A percentile compares a stretch with the other conserved stretches of the same genome.
Evolutionary conservation across 2,113 vertebrate species (phyloP).

Genomic region (Anser brachyrhynchus): DNA sequence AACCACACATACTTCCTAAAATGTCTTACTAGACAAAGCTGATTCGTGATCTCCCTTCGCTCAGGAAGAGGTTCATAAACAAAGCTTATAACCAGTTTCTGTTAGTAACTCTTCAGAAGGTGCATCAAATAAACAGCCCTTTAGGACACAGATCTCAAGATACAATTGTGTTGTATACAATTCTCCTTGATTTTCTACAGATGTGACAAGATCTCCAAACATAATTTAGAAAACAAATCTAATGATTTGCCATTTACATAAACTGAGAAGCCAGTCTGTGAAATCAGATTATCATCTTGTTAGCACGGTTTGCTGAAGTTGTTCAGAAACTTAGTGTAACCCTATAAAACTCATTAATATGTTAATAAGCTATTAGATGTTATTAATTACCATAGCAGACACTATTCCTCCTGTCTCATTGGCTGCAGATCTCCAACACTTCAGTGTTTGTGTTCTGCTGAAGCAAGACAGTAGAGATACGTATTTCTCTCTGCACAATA

Average conservation of each 20-base stretch:
- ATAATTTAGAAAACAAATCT: background rate
- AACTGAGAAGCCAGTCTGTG: background rate
- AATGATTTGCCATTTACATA: background rate
- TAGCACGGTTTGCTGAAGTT: background rate
- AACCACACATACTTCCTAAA: background rate
- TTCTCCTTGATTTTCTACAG: background rate
- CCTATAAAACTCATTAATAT: background rate
- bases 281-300: background rate
- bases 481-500: background rate
- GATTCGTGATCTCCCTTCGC: background rate
- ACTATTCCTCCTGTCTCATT: background rate
- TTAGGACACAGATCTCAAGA: background rate
- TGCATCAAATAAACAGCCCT: background rate
- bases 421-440: background rate
- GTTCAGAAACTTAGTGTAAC: background rate
- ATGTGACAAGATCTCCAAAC: background rate
- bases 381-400: background rate
- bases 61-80: background rate
- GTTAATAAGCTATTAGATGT: background rate
- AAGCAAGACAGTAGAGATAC: background rate
- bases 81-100: fast-evolving
- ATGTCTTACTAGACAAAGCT: background rate
- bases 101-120: background rate
- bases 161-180: background rate
- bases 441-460: background rate